These are phyloP conservation scores for Tetraodon nigroviridis DNA, from an alignment of 2,113 vertebrate genomes.

Conservation along the genomic window DNA sequence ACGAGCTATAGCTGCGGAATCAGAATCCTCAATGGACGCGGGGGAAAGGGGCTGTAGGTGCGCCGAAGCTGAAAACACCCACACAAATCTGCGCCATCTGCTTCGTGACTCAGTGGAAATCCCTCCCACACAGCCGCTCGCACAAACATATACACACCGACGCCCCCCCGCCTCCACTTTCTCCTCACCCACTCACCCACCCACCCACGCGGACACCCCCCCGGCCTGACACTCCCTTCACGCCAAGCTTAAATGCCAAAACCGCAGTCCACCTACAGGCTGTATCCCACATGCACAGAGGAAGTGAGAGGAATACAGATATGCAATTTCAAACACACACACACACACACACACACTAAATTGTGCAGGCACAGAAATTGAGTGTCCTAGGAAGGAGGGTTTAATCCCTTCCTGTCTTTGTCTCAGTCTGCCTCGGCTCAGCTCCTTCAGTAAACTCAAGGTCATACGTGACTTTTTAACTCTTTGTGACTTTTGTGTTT, in stretches of 20 bases:
- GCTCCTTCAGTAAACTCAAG: slow-evolving; percentile 14
- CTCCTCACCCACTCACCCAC: neutral
- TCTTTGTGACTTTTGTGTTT: slow-evolving; percentile 11
- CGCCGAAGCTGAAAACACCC: slow-evolving; percentile 54
- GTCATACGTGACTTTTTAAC: slow-evolving; percentile 47
- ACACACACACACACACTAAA: slow-evolving; percentile 3
- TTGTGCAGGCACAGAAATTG: too few relatives aligned
- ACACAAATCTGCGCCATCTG: slow-evolving; percentile 68
- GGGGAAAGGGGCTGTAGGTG: slow-evolving; percentile 13
- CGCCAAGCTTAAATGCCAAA: slow-evolving; percentile 60
- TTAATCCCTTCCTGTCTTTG: slow-evolving; percentile 28
- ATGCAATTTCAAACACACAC: slow-evolving; percentile 10
- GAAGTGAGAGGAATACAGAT: slow-evolving; percentile 53
- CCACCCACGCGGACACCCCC: slow-evolving; percentile 23
- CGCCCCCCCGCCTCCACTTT: neutral
- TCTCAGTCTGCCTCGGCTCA: slow-evolving; percentile 1
- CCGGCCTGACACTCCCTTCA: slow-evolving; percentile 37
- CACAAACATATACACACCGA: slow-evolving; percentile 3
- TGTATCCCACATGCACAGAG: slow-evolving; percentile 40
- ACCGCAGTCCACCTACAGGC: slow-evolving; percentile 52
- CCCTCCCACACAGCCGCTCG: slow-evolving; percentile 9
- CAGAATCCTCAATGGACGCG: slow-evolving; percentile 45
- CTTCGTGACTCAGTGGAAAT: slow-evolving; percentile 49
- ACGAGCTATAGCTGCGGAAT: slow-evolving; percentile 36
- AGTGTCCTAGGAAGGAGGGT: slow-evolving; percentile 14